A percentile compares a stretch with the other conserved stretches of the same genome.
These are phyloP conservation scores for Drosophila engyochracea DNA, from an alignment of 2,888 invertebrate genomes.

Conservation along the genomic window DNA sequence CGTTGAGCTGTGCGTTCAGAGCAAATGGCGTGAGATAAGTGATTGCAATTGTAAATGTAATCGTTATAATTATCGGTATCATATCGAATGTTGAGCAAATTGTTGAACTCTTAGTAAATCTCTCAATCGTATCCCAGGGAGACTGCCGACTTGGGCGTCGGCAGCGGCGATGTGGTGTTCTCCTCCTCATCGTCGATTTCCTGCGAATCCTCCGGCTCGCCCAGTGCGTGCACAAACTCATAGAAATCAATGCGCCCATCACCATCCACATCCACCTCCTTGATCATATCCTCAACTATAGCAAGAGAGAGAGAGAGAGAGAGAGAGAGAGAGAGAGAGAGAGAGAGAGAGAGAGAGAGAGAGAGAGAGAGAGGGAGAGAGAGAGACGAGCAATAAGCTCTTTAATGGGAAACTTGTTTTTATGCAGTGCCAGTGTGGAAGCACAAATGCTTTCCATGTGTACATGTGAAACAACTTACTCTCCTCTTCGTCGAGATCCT, in stretches of 20 bases:
- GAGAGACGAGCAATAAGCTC: background rate
- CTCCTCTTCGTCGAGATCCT: constrained; percentile 95
- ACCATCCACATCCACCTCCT: constrained; percentile 97
- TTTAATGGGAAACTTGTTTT: background rate
- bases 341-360: background rate
- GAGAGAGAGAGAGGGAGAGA: background rate
- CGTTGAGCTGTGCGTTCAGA: constrained; percentile 58
- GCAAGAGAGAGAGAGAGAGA: background rate
- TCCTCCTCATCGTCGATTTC: constrained; percentile 90
- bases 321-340: background rate
- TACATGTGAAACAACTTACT: constrained; percentile 87
- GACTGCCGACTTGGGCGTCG: constrained; percentile 83
- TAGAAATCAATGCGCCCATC: constrained; percentile 97
- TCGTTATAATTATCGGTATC: constrained; percentile 5
- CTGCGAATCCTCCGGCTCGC: constrained; percentile 93
- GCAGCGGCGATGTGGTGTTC: constrained; percentile 85
- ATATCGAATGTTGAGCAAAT: constrained; percentile 5
- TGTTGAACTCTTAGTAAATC: background rate
- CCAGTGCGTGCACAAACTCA: constrained; percentile 93
- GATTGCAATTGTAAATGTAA: constrained; percentile 14
- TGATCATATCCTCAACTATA: constrained; percentile 98
- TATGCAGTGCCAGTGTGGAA: background rate
- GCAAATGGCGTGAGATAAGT: constrained; percentile 30
- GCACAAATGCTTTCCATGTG: background rate
- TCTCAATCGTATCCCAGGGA: constrained; percentile 78